phyloP scores from a whole-genome alignment of 2,888 invertebrate species.

The Plusia festucae region DNA sequence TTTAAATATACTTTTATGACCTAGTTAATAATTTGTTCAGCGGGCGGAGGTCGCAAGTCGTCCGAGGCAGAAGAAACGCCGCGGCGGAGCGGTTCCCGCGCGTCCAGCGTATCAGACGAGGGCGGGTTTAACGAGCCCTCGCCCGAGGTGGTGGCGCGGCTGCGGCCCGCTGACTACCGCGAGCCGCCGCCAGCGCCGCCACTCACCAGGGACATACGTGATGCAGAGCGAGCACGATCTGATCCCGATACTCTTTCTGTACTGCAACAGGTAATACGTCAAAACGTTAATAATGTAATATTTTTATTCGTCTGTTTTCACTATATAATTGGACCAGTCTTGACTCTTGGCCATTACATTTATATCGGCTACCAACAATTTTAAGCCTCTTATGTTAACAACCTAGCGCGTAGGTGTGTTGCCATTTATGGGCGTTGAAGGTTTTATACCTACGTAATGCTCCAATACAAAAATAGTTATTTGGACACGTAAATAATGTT shows the following conservation, averaged over 20 bases:
- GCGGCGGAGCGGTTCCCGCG: conserved; percentile 91
- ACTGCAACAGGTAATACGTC: conserved; percentile 78
- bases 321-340: conserved; percentile 1
- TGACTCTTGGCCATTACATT: not conserved
- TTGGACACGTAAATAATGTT: not conserved
- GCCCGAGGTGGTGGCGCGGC: conserved; percentile 91
- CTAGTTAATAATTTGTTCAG: conserved; percentile 60
- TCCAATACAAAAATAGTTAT: not conserved
- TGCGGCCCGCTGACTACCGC: conserved; percentile 84
- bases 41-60: conserved; percentile 85
- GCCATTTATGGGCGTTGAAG: not conserved
- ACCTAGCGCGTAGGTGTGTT: not conserved
- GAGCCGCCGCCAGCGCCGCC: conserved; percentile 71
- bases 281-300: not conserved
- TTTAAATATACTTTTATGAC: not conserved
- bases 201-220: conserved; percentile 77
- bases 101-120: conserved; percentile 91
- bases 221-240: conserved; percentile 80
- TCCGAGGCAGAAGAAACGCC: conserved; percentile 89
- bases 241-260: conserved; percentile 86
- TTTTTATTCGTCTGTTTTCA: not conserved
- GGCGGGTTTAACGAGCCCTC: conserved; percentile 93
- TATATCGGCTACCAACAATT: not conserved
- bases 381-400: not conserved
- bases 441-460: not conserved